A percentile compares a stretch with the other conserved stretches of the same genome.
Evolutionary conservation across 2,888 invertebrate genomes (phyloP).

Genomic region (Drosophila meridionalis): DNA sequence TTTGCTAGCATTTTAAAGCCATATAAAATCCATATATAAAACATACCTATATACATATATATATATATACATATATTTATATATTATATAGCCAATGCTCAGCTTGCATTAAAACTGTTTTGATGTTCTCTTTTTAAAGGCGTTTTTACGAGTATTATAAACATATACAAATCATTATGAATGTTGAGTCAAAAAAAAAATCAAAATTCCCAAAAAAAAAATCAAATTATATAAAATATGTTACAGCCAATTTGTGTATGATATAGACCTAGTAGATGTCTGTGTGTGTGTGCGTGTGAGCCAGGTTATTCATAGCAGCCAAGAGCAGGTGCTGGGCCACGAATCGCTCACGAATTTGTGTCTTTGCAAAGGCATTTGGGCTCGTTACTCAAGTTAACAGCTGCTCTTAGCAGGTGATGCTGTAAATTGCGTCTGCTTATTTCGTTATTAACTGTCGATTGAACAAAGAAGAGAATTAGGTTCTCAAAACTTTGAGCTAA

Average conservation of each 20-base stretch:
- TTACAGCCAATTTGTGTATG: slow-evolving; percentile 61
- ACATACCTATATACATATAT: slow-evolving; percentile 5
- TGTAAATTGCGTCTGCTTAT: slow-evolving; percentile 3
- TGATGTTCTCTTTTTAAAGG: slow-evolving; percentile 63
- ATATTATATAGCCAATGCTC: slow-evolving; percentile 55
- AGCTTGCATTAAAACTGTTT: slow-evolving; percentile 62
- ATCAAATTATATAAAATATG: slow-evolving; percentile 26
- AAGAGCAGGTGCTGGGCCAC: slow-evolving; percentile 13
- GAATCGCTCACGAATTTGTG: slow-evolving; percentile 48
- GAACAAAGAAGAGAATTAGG: background rate
- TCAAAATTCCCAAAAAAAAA: background rate
- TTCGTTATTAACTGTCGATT: background rate
- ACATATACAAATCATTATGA: slow-evolving; percentile 55
- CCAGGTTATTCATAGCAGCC: slow-evolving; percentile 25
- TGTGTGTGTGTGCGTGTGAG: slow-evolving; percentile 32
- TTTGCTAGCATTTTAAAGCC: slow-evolving; percentile 61
- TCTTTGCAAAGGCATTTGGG: slow-evolving; percentile 90
- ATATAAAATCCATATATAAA: slow-evolving; percentile 27
- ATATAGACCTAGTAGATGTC: slow-evolving; percentile 25
- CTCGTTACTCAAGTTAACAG: slow-evolving; percentile 16
- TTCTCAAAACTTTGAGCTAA: background rate
- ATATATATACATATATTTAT: slow-evolving; percentile 25
- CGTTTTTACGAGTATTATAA: slow-evolving; percentile 65
- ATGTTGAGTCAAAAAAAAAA: slow-evolving; percentile 31
- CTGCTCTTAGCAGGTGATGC: slow-evolving; percentile 13